phyloP scores from a whole-genome alignment of 2,888 invertebrate species.

The Drosophila paranaensis region DNA sequence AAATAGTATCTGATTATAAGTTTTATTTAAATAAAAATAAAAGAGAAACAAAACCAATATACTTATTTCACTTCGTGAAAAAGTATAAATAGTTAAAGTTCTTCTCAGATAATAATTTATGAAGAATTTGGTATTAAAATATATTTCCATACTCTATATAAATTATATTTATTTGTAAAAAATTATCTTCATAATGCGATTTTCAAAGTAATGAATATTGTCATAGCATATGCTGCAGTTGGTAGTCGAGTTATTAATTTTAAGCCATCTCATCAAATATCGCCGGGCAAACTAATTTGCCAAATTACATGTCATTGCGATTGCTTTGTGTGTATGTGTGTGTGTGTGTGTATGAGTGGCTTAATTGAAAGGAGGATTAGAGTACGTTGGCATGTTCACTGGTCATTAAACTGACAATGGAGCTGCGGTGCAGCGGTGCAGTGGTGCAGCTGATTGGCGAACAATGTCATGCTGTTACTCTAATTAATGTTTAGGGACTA shows the following conservation, averaged over 20 bases:
- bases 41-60: too few species aligned
- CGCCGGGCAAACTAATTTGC: slow-evolving; percentile 58
- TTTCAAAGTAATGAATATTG: not conserved
- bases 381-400: slow-evolving; percentile 54
- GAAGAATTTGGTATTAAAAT: too few species aligned
- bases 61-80: too few species aligned
- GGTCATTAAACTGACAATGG: slow-evolving; percentile 53
- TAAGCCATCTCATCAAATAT: slow-evolving; percentile 15
- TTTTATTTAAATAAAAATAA: too few species aligned
- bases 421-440: slow-evolving; percentile 7
- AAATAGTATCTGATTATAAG: too few species aligned
- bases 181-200: not conserved
- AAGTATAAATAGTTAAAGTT: too few species aligned
- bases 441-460: slow-evolving; percentile 13
- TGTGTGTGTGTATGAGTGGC: slow-evolving; percentile 11
- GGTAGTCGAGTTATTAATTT: slow-evolving; percentile 22
- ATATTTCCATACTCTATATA: not conserved
- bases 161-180: not conserved
- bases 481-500: slow-evolving; percentile 35
- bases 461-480: slow-evolving; percentile 28
- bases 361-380: slow-evolving; percentile 55
- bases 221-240: slow-evolving; percentile 1
- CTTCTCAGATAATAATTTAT: too few species aligned
- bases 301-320: slow-evolving; percentile 53
- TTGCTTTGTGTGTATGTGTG: slow-evolving; percentile 19